Conservation (phyloP, 2,888 invertebrate genomes). For the Apamea sordens region DNA sequence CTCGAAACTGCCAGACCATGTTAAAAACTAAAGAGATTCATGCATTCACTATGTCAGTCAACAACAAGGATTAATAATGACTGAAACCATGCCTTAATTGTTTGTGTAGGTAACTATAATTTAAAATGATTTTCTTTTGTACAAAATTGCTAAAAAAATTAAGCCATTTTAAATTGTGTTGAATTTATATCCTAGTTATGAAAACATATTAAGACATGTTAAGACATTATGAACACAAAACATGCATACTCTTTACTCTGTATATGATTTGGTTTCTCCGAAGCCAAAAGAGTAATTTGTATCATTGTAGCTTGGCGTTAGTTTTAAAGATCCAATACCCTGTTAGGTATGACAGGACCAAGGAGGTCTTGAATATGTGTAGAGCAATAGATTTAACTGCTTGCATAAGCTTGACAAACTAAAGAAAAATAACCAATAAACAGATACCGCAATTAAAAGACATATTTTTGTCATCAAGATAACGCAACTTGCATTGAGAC, state of each 20-base stretch:
- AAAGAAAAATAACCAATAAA: slow-evolving; percentile 20
- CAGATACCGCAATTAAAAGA: slow-evolving; percentile 34
- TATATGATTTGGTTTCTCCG: background rate
- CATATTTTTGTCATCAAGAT: slow-evolving; percentile 51
- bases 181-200: background rate
- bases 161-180: background rate
- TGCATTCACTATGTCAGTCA: too few species aligned
- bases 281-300: background rate
- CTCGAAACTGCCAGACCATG: too few species aligned
- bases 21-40: too few species aligned
- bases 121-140: too few species aligned
- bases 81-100: too few species aligned
- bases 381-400: background rate
- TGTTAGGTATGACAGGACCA: background rate
- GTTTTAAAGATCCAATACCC: background rate
- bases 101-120: too few species aligned
- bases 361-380: background rate
- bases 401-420: background rate
- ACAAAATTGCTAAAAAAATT: too few species aligned
- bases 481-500: slow-evolving; percentile 28
- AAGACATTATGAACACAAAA: background rate
- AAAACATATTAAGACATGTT: background rate
- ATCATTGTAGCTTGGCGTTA: background rate
- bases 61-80: too few species aligned
- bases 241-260: background rate